These are phyloP conservation scores for Gobiocypris rarus DNA, from an alignment of 2,113 vertebrate species.

Conservation along the genomic window DNA sequence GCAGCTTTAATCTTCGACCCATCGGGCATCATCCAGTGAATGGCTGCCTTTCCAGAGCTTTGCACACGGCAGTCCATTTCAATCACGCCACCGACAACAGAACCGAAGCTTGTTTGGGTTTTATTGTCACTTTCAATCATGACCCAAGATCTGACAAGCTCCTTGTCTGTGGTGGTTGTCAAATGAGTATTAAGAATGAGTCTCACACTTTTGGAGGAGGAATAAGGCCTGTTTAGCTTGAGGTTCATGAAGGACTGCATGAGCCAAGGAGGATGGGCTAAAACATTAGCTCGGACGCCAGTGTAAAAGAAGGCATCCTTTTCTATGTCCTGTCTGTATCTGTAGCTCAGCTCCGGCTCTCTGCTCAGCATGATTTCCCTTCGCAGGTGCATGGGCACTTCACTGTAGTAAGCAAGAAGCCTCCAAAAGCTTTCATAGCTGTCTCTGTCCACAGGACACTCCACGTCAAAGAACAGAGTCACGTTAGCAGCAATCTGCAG, in stretches of 20 bases:
- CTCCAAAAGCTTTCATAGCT: slow-evolving; percentile 90
- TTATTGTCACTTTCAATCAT: slow-evolving; percentile 78
- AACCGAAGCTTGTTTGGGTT: slow-evolving; percentile 61
- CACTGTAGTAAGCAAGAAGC: slow-evolving; percentile 92
- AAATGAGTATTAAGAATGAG: slow-evolving; percentile 78
- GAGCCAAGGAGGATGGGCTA: slow-evolving; percentile 83
- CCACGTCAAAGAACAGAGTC: slow-evolving; percentile 78
- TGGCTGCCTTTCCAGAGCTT: slow-evolving; percentile 76
- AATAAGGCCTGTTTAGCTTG: slow-evolving; percentile 84
- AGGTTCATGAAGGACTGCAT: slow-evolving; percentile 83
- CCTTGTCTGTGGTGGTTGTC: slow-evolving; percentile 66
- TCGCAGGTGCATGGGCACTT: slow-evolving; percentile 84
- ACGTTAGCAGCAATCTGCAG: slow-evolving; percentile 74
- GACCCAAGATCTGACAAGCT: slow-evolving; percentile 78
- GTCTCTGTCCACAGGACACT: slow-evolving; percentile 81
- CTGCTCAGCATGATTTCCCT: slow-evolving; percentile 78
- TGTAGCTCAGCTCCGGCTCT: slow-evolving; percentile 75
- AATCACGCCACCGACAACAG: slow-evolving; percentile 73
- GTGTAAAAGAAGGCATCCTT: slow-evolving; percentile 88
- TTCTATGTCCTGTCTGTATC: slow-evolving; percentile 82
- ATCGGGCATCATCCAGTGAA: slow-evolving; percentile 86
- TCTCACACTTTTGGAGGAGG: slow-evolving; percentile 78
- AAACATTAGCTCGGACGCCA: slow-evolving; percentile 82
- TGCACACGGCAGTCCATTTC: slow-evolving; percentile 80
- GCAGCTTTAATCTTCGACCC: slow-evolving; percentile 79